Evolutionary conservation across 2,797 vertebrate genomes (phyloP).

Genomic region (Tapera naevia): DNA sequence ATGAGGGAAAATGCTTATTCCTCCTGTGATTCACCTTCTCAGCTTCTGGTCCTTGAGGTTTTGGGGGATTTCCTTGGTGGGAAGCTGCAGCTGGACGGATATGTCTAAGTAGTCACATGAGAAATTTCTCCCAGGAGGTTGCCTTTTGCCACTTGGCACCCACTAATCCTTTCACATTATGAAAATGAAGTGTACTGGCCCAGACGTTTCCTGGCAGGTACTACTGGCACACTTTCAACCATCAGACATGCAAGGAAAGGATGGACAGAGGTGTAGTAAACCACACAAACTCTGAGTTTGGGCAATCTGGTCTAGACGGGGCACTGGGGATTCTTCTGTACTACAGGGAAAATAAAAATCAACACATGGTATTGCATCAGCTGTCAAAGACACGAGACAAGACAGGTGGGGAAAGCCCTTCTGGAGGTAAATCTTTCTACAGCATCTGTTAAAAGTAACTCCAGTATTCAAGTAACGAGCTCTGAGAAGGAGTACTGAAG

Average conservation of each 20-base stretch:
- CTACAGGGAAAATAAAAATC: not conserved
- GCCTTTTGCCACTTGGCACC: not conserved
- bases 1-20: not conserved
- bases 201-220: not conserved
- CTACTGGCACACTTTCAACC: not conserved
- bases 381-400: not conserved
- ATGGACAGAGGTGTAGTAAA: not conserved
- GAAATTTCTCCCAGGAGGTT: not conserved
- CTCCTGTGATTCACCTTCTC: not conserved
- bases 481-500: not conserved
- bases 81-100: not conserved
- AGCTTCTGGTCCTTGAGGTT: not conserved
- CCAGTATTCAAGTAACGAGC: not conserved
- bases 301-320: not conserved
- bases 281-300: not conserved
- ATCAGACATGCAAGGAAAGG: not conserved
- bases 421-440: not conserved
- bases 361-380: not conserved
- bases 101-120: not conserved
- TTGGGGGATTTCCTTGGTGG: not conserved
- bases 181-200: fast-evolving
- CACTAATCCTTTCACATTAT: not conserved
- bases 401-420: not conserved
- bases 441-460: not conserved
- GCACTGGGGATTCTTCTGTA: not conserved